Evolutionary conservation across 2,113 vertebrate genomes (phyloP).

Genomic region (Tachycineta bicolor): DNA sequence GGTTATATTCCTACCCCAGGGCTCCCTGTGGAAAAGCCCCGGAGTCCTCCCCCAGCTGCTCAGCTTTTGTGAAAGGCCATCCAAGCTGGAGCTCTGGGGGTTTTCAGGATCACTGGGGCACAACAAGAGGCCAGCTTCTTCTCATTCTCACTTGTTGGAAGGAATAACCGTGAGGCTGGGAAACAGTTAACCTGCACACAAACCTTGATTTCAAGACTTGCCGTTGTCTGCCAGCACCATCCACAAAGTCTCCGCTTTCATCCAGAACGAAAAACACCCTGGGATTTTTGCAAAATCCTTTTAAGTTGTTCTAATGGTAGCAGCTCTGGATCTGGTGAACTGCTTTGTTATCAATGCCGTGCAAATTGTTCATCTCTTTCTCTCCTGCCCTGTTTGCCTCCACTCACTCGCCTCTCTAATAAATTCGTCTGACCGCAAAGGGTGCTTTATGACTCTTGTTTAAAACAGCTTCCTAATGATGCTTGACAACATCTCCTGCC

Average conservation of each 20-base stretch:
- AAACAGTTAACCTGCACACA: conserved; percentile 37
- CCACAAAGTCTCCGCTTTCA: neutral
- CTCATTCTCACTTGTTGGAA: conserved; percentile 5
- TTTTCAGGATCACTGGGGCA: neutral
- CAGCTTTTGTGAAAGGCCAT: neutral
- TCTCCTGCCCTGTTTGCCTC: conserved; percentile 35
- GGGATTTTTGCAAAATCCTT: conserved; percentile 58
- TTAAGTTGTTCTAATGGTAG: conserved; percentile 59
- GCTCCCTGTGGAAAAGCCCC: neutral
- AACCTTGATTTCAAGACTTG: neutral
- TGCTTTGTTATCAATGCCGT: conserved; percentile 56
- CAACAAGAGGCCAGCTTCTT: neutral
- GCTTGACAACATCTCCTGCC: conserved; percentile 65
- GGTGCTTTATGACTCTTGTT: conserved; percentile 63
- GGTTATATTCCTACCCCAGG: neutral
- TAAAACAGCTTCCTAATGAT: conserved; percentile 69
- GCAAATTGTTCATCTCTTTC: conserved; percentile 58
- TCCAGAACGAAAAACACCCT: conserved; percentile 36
- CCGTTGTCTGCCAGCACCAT: neutral
- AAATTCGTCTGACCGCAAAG: conserved; percentile 63
- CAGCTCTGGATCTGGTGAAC: conserved; percentile 36
- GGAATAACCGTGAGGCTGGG: neutral
- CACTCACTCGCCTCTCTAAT: conserved; percentile 48
- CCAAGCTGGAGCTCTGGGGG: neutral
- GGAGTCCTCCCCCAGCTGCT: neutral